Percentiles rank a stretch among this genome's conserved stretches.
phyloP scores from a whole-genome alignment of 2,113 vertebrate genomes.

The Cettia cetti region DNA sequence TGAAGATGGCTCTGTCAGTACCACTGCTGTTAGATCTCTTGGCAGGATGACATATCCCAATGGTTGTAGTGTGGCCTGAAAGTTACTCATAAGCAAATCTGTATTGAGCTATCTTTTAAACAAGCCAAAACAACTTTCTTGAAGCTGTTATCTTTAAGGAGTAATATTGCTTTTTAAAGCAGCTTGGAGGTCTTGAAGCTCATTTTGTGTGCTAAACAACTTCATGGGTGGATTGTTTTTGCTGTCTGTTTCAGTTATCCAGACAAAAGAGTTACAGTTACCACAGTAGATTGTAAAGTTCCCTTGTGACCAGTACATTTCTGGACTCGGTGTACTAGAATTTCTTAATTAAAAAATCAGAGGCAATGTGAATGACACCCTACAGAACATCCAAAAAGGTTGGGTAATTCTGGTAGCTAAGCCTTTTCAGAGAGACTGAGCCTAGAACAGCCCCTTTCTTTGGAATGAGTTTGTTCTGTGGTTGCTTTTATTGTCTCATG shows the following conservation, averaged over 20 bases:
- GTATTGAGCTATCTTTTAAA: neutral
- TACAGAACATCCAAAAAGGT: neutral
- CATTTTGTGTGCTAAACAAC: neutral
- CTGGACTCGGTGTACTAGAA: neutral
- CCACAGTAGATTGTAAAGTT: neutral
- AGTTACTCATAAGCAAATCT: neutral
- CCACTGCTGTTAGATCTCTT: neutral
- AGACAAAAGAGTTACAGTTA: neutral
- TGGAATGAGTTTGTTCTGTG: neutral
- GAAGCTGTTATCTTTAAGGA: neutral
- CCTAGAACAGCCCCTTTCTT: neutral
- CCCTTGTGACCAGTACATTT: neutral
- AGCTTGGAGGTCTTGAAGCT: neutral
- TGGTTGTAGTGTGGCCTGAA: neutral
- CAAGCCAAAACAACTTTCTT: neutral
- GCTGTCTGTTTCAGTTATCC: neutral
- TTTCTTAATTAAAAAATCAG: neutral
- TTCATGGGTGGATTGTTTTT: neutral
- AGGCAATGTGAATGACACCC: neutral
- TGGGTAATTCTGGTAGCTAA: neutral
- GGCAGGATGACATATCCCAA: fast-evolving
- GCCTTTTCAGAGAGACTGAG: neutral
- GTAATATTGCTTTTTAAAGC: neutral
- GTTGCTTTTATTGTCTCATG: neutral
- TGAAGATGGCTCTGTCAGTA: neutral